A percentile compares a stretch with the other conserved stretches of the same genome.
Conservation (phyloP, 2,797 vertebrate genomes). For the Aplochiton taeniatus region DNA sequence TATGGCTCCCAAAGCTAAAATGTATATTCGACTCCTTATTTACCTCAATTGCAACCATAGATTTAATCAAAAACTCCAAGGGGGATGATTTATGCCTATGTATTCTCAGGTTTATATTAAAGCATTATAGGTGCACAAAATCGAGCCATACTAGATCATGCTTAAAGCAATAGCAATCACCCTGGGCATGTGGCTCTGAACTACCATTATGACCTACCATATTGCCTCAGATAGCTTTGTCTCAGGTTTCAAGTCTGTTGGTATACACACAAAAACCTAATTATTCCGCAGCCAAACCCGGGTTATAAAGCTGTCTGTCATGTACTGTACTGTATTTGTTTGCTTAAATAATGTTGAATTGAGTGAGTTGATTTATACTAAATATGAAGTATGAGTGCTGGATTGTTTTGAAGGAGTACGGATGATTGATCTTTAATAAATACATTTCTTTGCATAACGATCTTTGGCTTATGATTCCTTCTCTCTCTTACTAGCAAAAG, state of each 20-base stretch:
- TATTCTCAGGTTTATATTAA: conserved; percentile 54
- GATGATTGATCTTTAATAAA: background rate
- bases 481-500: too few relatives aligned
- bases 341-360: conserved; percentile 24
- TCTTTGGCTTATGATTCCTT: too few relatives aligned
- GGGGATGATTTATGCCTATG: background rate
- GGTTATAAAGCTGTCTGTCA: conserved; percentile 29
- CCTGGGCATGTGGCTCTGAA: conserved; percentile 41
- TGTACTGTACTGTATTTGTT: conserved; percentile 49
- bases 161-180: conserved; percentile 56
- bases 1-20: background rate
- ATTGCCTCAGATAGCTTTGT: conserved; percentile 64
- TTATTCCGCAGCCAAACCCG: conserved; percentile 24
- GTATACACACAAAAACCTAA: conserved; percentile 31
- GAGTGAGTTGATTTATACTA: conserved; percentile 54
- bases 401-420: background rate
- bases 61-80: too few relatives aligned
- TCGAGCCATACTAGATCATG: conserved; percentile 1
- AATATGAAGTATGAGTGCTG: conserved; percentile 56
- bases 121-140: conserved; percentile 13
- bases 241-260: conserved; percentile 24
- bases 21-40: background rate
- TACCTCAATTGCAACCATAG: too few relatives aligned
- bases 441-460: too few relatives aligned
- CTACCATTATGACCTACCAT: conserved; percentile 32